A percentile compares a stretch with the other conserved stretches of the same genome.
These are phyloP conservation scores for Girardinus metallicus DNA, from an alignment of 2,797 vertebrate species.

Conservation along the genomic window DNA sequence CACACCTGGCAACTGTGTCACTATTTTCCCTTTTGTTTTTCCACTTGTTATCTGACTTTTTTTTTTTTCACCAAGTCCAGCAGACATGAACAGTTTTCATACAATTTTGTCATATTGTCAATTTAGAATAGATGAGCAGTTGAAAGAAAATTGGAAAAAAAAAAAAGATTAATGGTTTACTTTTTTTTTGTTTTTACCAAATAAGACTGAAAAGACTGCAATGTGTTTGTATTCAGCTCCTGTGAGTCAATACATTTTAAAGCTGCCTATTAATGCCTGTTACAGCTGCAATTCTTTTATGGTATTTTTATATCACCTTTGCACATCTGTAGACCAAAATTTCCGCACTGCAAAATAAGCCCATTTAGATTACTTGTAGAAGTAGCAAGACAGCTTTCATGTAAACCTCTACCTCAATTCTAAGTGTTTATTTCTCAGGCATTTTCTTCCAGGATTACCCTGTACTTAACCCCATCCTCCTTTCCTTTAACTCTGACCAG, in stretches of 20 bases:
- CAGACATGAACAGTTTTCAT: background rate
- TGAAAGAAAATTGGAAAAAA: no score
- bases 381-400: background rate
- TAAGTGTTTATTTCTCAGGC: background rate
- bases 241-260: background rate
- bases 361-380: background rate
- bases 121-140: background rate
- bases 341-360: background rate
- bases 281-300: background rate
- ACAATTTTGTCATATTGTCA: background rate
- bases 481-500: background rate
- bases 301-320: background rate
- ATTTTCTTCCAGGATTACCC: background rate
- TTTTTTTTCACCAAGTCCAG: constrained; percentile 35
- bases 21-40: constrained; percentile 24
- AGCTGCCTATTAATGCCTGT: background rate
- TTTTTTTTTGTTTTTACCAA: background rate
- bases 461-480: background rate
- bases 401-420: background rate
- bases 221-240: background rate
- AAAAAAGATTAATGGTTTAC: background rate
- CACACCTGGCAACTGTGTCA: constrained; percentile 38
- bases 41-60: constrained; percentile 31
- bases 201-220: background rate
- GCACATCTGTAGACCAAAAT: background rate